Evolutionary conservation across 2,113 vertebrate species (phyloP).

Genomic region (Ammospiza caudacuta): DNA sequence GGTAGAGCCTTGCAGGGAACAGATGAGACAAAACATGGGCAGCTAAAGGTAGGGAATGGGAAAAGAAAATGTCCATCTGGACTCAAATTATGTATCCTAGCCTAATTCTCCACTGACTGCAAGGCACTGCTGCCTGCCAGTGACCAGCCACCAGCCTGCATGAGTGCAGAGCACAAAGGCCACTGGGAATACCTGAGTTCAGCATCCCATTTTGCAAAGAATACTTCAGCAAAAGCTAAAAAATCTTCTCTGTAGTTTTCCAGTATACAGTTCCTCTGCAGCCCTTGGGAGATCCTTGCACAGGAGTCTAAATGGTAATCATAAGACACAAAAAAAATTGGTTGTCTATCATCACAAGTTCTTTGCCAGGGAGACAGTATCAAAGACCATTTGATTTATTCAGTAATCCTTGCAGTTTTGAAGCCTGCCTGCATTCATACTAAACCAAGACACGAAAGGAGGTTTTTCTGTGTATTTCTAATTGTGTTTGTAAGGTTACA

Average conservation of each 20-base stretch:
- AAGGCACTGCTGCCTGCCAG: background rate
- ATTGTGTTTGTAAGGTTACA: background rate
- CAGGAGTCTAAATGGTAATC: background rate
- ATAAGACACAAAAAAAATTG: background rate
- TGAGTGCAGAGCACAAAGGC: background rate
- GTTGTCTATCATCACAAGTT: background rate
- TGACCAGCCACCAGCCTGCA: accelerated
- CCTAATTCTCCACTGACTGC: background rate
- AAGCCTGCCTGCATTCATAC: background rate
- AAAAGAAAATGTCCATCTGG: background rate
- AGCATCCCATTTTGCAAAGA: background rate
- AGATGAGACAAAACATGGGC: background rate
- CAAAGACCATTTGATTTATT: background rate
- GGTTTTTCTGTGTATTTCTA: background rate
- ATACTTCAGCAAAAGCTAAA: background rate
- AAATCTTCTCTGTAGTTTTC: background rate
- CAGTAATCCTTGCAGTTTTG: background rate
- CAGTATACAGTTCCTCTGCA: background rate
- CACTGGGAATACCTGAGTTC: background rate
- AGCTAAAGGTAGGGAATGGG: background rate
- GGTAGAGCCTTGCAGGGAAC: background rate
- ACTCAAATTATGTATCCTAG: background rate
- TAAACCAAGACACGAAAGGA: background rate
- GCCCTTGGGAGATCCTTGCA: background rate
- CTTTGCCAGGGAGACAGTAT: background rate